These are phyloP conservation scores for Oxyteleia sp. DNA, from an alignment of 2,888 invertebrate species.

Conservation along the genomic window DNA sequence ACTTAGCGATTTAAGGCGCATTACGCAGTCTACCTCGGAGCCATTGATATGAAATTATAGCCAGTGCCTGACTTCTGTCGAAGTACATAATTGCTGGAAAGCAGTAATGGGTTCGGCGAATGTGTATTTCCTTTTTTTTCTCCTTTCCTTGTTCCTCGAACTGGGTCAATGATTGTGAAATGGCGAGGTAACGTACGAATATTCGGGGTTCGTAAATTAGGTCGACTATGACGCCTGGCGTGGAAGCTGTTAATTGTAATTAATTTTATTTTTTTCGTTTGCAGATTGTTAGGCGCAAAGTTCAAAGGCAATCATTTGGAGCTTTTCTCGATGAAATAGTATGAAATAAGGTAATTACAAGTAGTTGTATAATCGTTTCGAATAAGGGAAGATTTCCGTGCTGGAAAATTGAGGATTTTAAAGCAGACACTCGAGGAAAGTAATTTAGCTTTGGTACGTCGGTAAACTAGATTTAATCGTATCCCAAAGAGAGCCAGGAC, in stretches of 20 bases:
- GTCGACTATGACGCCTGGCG: not conserved
- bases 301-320: constrained; percentile 30
- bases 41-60: constrained; percentile 58
- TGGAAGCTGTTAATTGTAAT: constrained; percentile 40
- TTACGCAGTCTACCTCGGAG: constrained; percentile 29
- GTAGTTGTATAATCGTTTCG: no score
- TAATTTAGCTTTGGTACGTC: no score
- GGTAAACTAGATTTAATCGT: no score
- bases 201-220: not conserved
- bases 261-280: constrained; percentile 9
- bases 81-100: constrained; percentile 32
- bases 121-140: not conserved
- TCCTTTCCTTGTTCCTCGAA: no score
- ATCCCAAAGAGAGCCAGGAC: no score
- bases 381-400: no score
- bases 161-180: no score
- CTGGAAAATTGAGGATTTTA: no score
- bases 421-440: no score
- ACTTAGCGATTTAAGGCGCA: constrained; percentile 41
- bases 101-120: constrained; percentile 8
- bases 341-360: constrained; percentile 25
- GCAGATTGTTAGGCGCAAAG: constrained; percentile 14
- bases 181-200: not conserved
- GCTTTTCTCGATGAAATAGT: not conserved
- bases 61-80: constrained; percentile 19